Evolutionary conservation across 2,113 vertebrate genomes (phyloP), one percentile per base, ranked within the genome.

Genomic region (Dipodomys merriami): DNA sequence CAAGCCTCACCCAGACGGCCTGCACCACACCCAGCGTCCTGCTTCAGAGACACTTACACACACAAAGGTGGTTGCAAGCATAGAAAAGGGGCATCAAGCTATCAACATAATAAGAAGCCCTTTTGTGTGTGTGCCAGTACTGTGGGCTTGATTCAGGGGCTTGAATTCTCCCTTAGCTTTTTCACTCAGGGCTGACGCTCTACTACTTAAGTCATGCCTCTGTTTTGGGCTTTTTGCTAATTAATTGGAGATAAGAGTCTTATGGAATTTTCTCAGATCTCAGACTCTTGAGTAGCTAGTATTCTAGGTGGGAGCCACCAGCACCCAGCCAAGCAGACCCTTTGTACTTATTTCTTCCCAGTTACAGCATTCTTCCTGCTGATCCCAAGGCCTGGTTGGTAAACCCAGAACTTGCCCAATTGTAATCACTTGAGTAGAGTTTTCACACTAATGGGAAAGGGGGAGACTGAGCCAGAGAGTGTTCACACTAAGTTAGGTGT

Each of bases 391-490:
- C 86, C 71, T 13, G 16, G n/a, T 7, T 39, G 33, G 44, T 57
- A 79, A 73, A 39, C 33, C 11, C 35, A 60, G 64, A 29, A 81
- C 77, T 60, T 74, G 65, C 67, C 81, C 33, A 23, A 78, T 68
- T 88, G 69, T 46, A 65, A 18, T 93, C 62, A 90, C 83, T 86
- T 92, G 35, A 93, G 72, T 88, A 90, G 87, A 67, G 79, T 83
- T 83, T 96, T 95, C 78, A 79, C 33, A 65, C 83, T 72, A n/a
- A 68, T 71, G 86, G 90, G 74, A 91, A 88, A 68, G 39, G 35
- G 67, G 46, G 30, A 82, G 65, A 76, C 49, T 15, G 46, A 91
- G 35, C 72, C 53, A 80, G 79, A 93, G 86, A 86, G n/a, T 81
- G 86, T 83, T 92, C 33, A 78, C 76, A 78, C 85, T 68, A 16